These are phyloP conservation scores for Arnoldichthys spilopterus DNA, from an alignment of 2,797 vertebrate species.

Conservation along the genomic window DNA sequence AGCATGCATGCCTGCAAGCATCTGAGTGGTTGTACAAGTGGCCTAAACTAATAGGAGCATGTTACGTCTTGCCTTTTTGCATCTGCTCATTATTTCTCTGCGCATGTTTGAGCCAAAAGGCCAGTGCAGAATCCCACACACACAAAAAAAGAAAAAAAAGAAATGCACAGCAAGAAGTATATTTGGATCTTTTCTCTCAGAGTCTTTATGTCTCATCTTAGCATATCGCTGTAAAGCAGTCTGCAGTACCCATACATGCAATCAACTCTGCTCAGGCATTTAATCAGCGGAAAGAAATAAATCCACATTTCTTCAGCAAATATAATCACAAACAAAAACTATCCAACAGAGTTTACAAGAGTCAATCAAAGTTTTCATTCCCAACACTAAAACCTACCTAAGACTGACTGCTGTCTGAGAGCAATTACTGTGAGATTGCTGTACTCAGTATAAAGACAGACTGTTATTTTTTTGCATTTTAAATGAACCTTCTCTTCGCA, in stretches of 20 bases:
- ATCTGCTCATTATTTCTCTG: conserved; percentile 61
- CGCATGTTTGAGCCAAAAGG: conserved; percentile 34
- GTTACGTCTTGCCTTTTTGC: conserved; percentile 18
- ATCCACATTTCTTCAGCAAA: background rate
- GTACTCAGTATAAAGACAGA: background rate
- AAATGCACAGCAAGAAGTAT: background rate
- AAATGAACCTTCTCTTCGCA: background rate
- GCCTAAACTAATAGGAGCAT: too few relatives aligned
- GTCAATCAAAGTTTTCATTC: background rate
- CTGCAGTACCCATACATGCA: background rate
- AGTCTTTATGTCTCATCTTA: background rate
- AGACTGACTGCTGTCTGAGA: background rate
- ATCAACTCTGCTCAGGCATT: background rate
- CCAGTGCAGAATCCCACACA: conserved; percentile 13
- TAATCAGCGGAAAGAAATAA: background rate
- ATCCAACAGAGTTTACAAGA: background rate
- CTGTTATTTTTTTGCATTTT: background rate
- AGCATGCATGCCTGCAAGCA: too few relatives aligned
- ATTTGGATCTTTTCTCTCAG: background rate
- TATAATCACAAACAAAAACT: background rate
- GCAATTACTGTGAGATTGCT: background rate
- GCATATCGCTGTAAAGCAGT: background rate
- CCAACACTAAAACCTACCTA: background rate
- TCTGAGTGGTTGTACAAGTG: too few relatives aligned
- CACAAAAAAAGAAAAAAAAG: background rate